Conservation (phyloP, 2,888 invertebrate genomes). For the Cantharis flavilabris region DNA sequence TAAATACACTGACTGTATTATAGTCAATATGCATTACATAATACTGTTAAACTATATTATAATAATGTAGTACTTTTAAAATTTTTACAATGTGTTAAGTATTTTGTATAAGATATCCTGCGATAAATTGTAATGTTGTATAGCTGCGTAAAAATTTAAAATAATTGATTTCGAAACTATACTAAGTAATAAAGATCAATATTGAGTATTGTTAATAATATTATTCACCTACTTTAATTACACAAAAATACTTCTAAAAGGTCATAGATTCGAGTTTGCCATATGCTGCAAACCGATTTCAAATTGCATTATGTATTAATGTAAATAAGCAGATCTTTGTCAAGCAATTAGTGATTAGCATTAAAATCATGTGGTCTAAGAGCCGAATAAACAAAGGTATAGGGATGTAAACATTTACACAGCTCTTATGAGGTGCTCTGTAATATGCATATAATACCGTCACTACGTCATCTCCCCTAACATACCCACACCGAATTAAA, state of each 20-base stretch:
- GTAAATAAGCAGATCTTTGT: constrained; percentile 16
- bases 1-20: too few species aligned
- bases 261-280: background rate
- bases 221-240: background rate
- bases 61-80: background rate
- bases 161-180: background rate
- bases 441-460: constrained; percentile 41
- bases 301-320: background rate
- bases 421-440: constrained; percentile 46
- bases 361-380: constrained; percentile 46
- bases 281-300: background rate
- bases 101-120: background rate
- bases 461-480: constrained; percentile 24
- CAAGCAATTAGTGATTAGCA: constrained; percentile 45
- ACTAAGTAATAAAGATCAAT: background rate
- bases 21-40: too few species aligned
- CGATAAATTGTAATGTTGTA: background rate
- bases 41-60: background rate
- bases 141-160: background rate
- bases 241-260: background rate
- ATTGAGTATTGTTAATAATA: background rate
- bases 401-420: constrained; percentile 51
- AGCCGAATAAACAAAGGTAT: constrained; percentile 45
- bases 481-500: background rate
- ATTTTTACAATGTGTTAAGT: background rate